Evolutionary conservation across 2,888 invertebrate species (phyloP), one percentile per base, ranked within the genome.

Genomic region (Microctonus brassicae): DNA sequence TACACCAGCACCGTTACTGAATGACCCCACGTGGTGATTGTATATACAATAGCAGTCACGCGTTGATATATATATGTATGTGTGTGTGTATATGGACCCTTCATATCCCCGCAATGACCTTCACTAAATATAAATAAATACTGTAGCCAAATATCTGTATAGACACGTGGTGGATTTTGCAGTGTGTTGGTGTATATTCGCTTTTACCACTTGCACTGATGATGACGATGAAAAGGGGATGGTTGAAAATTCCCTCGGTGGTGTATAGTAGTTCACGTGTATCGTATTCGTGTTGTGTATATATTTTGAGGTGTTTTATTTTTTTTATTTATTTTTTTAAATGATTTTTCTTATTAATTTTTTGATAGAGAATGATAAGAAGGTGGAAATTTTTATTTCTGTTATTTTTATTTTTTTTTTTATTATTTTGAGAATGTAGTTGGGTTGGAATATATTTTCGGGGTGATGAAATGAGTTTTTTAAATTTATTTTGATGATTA

Each of bases 11-110:
- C 47, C 17, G 3, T 47, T 57, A 66, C 42, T 36, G 55, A 74
- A 77, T 78, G 79, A n/a, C 83, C 83, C 83, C 84, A 82, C 83
- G 82, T 81, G 84, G 82, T 80, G 79, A n/a, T n/a, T n/a, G n/a
- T n/a, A 80, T 79, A 82, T 77, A 83, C 84, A 85, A 84, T 82
- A 82, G 81, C 79, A 77, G 34, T 42, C 36, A 11, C 42, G 24
- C n/a, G 17, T 17, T n/a, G 17, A 47, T 47, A 17, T 47, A n/a
- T 1, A n/a, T 11, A 1, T 26, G 57, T 26, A 6, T 5, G 3
- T 29, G 29, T 29, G 7, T 29, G 29, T 29, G 29, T 29, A 7
- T 29, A 24, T 62, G 11, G 3, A 36, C n/a, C 39, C 26, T 75
- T 73, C 26, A 61, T 22, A 62, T 67, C 47, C 64, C 52, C 58